These are phyloP conservation scores for Periphyllus acericola DNA, from an alignment of 2,888 invertebrate species.

Conservation along the genomic window DNA sequence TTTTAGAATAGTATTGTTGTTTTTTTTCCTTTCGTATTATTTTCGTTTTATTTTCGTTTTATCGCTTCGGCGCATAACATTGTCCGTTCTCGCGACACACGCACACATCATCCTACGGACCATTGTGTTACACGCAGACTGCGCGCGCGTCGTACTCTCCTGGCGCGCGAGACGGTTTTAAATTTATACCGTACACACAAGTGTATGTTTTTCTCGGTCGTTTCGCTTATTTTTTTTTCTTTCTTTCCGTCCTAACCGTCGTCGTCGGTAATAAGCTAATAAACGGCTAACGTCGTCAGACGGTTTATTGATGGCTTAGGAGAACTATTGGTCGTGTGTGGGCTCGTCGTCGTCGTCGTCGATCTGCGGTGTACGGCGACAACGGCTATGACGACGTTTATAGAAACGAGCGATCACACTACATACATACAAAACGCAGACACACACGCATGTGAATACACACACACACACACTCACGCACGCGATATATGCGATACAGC, in stretches of 20 bases:
- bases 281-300: conserved; percentile 45
- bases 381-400: conserved; percentile 22
- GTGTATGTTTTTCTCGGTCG: conserved; percentile 1
- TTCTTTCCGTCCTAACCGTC: neutral
- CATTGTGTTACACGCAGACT: neutral
- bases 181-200: neutral
- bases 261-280: conserved; percentile 41
- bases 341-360: conserved; percentile 21
- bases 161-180: conserved; percentile 13
- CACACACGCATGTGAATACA: neutral
- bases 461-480: too few relatives aligned
- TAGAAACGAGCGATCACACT: conserved; percentile 1
- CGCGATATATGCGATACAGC: neutral
- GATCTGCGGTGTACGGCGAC: neutral
- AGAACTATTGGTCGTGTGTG: conserved; percentile 40
- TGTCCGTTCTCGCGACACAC: neutral
- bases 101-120: neutral
- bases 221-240: neutral
- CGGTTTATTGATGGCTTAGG: conserved; percentile 43
- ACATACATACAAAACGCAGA: neutral
- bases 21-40: neutral
- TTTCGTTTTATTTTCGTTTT: neutral
- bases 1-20: neutral
- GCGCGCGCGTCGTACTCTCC: neutral
- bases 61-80: neutral